phyloP scores from a whole-genome alignment of 2,113 vertebrate species.

The Mola mola region DNA sequence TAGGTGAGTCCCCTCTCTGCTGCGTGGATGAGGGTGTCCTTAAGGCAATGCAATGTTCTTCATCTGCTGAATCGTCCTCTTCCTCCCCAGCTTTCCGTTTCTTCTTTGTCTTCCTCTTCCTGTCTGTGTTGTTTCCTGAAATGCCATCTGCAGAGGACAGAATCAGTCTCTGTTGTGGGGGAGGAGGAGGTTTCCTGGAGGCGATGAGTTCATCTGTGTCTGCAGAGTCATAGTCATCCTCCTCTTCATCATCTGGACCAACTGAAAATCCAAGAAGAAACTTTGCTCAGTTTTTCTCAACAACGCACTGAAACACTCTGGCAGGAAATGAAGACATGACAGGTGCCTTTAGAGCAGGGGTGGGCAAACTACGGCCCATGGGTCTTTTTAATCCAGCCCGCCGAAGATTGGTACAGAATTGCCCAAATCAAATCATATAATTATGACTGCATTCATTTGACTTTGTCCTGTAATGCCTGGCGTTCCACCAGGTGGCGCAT shows the following conservation, averaged over 20 bases:
- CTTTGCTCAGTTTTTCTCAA: too few species aligned
- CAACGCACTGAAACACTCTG: too few species aligned
- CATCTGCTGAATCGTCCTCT: conserved; percentile 83
- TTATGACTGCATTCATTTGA: too few species aligned
- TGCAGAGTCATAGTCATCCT: conserved; percentile 85
- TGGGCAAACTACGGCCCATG: too few species aligned
- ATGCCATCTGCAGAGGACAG: neutral
- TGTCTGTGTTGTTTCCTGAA: conserved; percentile 2
- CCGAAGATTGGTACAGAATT: too few species aligned
- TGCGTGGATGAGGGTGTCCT: conserved; percentile 6
- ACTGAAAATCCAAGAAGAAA: conserved; percentile 30
- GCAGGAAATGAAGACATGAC: too few species aligned
- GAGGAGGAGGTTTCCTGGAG: conserved; percentile 57
- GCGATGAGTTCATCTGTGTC: conserved; percentile 91
- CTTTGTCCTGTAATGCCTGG: too few species aligned
- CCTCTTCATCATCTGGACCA: conserved; percentile 8
- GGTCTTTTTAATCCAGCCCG: too few species aligned
- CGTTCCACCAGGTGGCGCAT: too few species aligned
- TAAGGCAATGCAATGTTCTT: conserved; percentile 83
- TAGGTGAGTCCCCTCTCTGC: neutral
- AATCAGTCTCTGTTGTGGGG: neutral
- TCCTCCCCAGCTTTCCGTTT: conserved; percentile 41
- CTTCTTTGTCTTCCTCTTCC: conserved; percentile 21
- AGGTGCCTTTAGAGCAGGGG: too few species aligned
- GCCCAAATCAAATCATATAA: too few species aligned